A percentile compares a stretch with the other conserved stretches of the same genome.
Evolutionary conservation across 2,797 vertebrate genomes (phyloP).

Genomic region (Onychomys leucogaster): DNA sequence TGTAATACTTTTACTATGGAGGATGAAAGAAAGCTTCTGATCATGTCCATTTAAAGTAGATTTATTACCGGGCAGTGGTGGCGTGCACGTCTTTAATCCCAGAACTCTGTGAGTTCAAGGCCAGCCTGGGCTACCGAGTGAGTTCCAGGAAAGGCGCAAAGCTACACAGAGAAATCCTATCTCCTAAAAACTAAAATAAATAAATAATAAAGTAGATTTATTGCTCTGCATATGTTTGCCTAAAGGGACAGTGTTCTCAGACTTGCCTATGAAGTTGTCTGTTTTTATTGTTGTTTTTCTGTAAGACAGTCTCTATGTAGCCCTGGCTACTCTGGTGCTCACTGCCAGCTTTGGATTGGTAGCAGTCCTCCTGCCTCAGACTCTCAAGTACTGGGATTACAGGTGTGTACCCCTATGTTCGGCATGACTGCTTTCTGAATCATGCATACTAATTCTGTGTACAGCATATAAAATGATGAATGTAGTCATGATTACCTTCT

Average conservation of each 20-base stretch:
- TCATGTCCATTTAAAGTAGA: neutral
- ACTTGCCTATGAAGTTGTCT: conserved; percentile 23
- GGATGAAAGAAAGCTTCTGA: neutral
- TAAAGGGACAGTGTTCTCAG: conserved; percentile 24
- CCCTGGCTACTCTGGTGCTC: neutral
- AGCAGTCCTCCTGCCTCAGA: neutral
- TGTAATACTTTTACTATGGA: neutral
- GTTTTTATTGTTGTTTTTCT: neutral
- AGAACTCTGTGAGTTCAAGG: no score
- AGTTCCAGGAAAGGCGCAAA: no score
- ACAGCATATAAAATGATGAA: neutral
- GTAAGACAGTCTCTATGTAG: neutral
- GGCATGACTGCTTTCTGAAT: conserved; percentile 23
- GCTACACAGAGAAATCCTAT: no score
- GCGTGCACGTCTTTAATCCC: no score
- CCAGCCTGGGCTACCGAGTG: no score
- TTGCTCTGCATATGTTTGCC: conserved; percentile 33
- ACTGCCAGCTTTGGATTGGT: neutral
- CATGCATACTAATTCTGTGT: neutral
- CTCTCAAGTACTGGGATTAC: neutral
- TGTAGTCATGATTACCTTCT: neutral
- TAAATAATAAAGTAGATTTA: no score
- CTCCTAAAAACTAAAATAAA: no score
- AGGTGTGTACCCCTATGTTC: neutral
- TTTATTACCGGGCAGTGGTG: no score